phyloP scores from a whole-genome alignment of 2,797 vertebrate genomes.

The Sphenodon punctatus region DNA sequence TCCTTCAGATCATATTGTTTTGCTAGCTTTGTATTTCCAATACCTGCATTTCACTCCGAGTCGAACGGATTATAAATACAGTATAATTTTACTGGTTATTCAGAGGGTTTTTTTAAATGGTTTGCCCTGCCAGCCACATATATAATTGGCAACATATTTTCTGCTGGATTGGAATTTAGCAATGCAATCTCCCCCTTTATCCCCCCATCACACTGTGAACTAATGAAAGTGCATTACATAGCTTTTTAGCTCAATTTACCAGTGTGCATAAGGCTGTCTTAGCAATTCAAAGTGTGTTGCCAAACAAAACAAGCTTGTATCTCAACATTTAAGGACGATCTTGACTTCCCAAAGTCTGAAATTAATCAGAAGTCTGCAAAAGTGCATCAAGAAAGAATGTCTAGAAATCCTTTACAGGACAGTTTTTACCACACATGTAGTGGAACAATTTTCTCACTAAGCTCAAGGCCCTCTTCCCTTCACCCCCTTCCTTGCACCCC shows the following conservation, averaged over 20 bases:
- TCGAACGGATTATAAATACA: constrained; percentile 3
- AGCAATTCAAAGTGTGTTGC: constrained; percentile 8
- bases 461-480: too few relatives aligned
- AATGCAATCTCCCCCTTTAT: too few relatives aligned
- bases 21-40: constrained; percentile 2
- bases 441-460: not conserved
- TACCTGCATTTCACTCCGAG: not conserved
- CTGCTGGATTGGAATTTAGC: constrained; percentile 25
- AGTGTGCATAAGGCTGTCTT: not conserved
- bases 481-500: too few relatives aligned
- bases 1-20: not conserved
- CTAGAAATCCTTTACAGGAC: not conserved
- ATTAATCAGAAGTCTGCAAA: not conserved
- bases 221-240: constrained; percentile 35
- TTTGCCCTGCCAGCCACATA: constrained; percentile 20
- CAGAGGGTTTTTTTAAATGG: not conserved
- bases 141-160: constrained; percentile 15
- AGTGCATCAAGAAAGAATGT: not conserved
- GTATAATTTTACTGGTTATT: not conserved
- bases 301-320: not conserved
- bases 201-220: not conserved
- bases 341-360: too few relatives aligned
- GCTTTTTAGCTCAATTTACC: not conserved
- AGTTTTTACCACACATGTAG: not conserved
- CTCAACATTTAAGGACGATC: not conserved